A percentile compares a stretch with the other conserved stretches of the same genome.
Evolutionary conservation across 1,140 invertebrate genomes (phyloP).

Genomic region (Lycorma delicatula): DNA sequence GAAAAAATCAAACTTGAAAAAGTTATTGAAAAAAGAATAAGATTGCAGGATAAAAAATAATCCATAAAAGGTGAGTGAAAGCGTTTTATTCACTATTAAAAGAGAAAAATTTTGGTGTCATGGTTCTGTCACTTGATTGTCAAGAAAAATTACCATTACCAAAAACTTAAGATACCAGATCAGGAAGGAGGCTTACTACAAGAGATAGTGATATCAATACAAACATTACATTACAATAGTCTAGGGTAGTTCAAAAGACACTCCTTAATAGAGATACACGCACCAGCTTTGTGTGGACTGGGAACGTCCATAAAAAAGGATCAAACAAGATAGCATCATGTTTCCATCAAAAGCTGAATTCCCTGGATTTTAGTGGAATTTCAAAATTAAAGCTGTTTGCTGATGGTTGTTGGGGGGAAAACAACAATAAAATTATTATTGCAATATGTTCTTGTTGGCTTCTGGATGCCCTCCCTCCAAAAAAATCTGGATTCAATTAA

Average conservation of each 20-base stretch:
- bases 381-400: conserved; percentile 21
- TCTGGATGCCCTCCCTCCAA: neutral
- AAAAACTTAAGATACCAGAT: conserved; percentile 32
- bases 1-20: too few relatives aligned
- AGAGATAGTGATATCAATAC: conserved; percentile 29
- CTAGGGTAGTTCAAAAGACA: neutral
- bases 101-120: conserved; percentile 11
- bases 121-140: conserved; percentile 30
- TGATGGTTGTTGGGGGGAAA: conserved; percentile 26
- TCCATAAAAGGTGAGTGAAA: conserved; percentile 12
- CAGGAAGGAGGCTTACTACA: conserved; percentile 30
- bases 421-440: conserved; percentile 28
- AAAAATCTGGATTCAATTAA: conserved; percentile 3
- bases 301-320: neutral
- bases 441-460: conserved; percentile 20
- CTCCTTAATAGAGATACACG: neutral
- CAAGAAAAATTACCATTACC: conserved; percentile 31
- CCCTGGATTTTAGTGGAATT: conserved; percentile 18
- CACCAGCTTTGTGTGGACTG: too few relatives aligned
- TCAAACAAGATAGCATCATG: neutral
- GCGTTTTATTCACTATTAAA: conserved; percentile 26
- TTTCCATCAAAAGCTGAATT: conserved; percentile 11
- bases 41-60: too few relatives aligned
- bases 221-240: conserved; percentile 21
- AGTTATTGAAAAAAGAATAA: too few relatives aligned